A percentile compares a stretch with the other conserved stretches of the same genome.
Evolutionary conservation across 2,113 vertebrate species (phyloP).

Genomic region (Melanostigma gelatinosum): DNA sequence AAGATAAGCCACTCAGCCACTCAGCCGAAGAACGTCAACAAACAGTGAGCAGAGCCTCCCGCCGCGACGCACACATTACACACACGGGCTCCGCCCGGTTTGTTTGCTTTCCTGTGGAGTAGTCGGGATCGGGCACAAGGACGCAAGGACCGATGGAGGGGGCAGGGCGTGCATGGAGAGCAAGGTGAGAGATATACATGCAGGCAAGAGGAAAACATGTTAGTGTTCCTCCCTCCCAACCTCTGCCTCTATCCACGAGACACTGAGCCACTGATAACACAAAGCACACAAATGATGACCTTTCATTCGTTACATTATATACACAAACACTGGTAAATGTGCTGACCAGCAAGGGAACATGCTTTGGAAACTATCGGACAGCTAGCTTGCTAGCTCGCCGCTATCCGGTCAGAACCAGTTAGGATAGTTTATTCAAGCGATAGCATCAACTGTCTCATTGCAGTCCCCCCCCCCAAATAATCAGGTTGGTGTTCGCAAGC

Average conservation of each 20-base stretch:
- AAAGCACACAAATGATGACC: slow-evolving; percentile 3
- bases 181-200: neutral
- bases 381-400: neutral
- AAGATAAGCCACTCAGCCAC: slow-evolving; percentile 62
- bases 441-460: neutral
- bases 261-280: neutral
- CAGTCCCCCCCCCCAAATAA: neutral
- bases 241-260: neutral
- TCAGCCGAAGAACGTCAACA: slow-evolving; percentile 51
- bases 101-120: slow-evolving; percentile 46
- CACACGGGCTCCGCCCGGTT: neutral
- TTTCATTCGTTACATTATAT: neutral
- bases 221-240: neutral
- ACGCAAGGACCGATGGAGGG: neutral
- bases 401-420: neutral
- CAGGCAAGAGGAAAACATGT: slow-evolving; percentile 4
- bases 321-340: neutral
- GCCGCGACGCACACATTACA: slow-evolving; percentile 31
- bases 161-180: neutral
- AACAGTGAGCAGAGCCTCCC: slow-evolving; percentile 35
- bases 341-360: neutral
- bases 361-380: neutral
- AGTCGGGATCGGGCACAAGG: neutral
- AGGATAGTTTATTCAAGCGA: neutral
- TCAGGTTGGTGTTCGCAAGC: neutral